Conservation (phyloP, 2,888 invertebrate genomes). For the Pocota personata region DNA sequence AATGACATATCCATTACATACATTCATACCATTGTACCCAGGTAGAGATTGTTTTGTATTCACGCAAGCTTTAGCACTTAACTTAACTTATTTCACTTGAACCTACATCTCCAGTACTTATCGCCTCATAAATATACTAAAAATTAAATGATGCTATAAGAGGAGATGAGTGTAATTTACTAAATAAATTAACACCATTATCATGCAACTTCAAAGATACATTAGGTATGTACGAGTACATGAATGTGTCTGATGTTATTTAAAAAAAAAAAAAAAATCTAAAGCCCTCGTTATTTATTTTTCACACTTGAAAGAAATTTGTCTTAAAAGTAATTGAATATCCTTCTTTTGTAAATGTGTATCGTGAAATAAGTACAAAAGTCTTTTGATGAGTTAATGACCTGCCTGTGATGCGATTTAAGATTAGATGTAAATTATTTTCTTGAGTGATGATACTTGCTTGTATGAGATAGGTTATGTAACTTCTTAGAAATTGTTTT, state of each 20-base stretch:
- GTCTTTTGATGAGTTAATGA: not conserved
- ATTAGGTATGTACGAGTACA: not conserved
- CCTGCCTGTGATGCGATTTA: not conserved
- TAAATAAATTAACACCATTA: not conserved
- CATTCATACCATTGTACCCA: too few relatives aligned
- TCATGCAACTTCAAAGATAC: not conserved
- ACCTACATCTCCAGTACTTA: not conserved
- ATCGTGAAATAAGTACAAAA: not conserved
- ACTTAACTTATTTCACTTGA: not conserved
- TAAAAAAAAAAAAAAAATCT: not conserved
- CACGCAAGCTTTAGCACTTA: too few relatives aligned
- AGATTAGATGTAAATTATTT: not conserved
- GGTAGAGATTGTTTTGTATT: too few relatives aligned
- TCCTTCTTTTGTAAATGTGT: not conserved
- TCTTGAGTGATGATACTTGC: not conserved
- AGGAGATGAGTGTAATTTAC: not conserved
- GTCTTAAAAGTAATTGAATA: not conserved
- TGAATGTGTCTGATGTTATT: not conserved
- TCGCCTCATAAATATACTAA: not conserved
- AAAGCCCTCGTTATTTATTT: not conserved
- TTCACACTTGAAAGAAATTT: not conserved
- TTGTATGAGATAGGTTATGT: not conserved
- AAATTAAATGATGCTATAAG: not conserved
- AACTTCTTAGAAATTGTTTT: too few relatives aligned
- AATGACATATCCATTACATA: too few relatives aligned